A percentile compares a stretch with the other conserved stretches of the same genome.
These are phyloP conservation scores for Metopia argyrocephala DNA, from an alignment of 2,888 invertebrate species.

Conservation along the genomic window DNA sequence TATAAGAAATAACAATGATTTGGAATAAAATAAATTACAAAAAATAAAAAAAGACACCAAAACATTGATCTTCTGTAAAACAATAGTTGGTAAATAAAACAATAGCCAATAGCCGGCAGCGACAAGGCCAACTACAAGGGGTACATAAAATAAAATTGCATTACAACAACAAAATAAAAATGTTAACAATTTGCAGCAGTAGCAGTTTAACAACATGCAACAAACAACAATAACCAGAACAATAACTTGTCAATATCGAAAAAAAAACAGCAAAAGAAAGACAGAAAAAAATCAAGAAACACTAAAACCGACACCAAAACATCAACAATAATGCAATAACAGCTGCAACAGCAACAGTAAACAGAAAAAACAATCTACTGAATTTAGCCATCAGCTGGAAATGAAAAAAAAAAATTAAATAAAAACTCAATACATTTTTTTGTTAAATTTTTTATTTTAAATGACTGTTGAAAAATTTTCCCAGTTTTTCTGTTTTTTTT, in stretches of 20 bases:
- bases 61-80: neutral
- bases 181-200: conserved; percentile 62
- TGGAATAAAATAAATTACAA: neutral
- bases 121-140: neutral
- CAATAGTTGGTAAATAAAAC: conserved; percentile 5
- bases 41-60: neutral
- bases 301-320: neutral
- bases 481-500: neutral
- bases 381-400: conserved; percentile 21
- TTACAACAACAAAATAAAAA: conserved; percentile 50
- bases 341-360: neutral
- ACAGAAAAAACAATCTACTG: conserved; percentile 24
- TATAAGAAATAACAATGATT: conserved; percentile 29
- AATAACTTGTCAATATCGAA: conserved; percentile 34
- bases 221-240: conserved; percentile 13
- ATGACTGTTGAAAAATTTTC: conserved; percentile 32
- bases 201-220: conserved; percentile 36
- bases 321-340: neutral
- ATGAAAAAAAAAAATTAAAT: neutral
- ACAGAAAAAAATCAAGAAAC: neutral
- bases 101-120: conserved; percentile 24
- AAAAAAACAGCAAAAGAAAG: neutral
- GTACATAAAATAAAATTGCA: neutral
- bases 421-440: conserved; percentile 1
- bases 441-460: conserved; percentile 30